phyloP scores from a whole-genome alignment of 1,140 invertebrate species.

The Platyura marginata region DNA sequence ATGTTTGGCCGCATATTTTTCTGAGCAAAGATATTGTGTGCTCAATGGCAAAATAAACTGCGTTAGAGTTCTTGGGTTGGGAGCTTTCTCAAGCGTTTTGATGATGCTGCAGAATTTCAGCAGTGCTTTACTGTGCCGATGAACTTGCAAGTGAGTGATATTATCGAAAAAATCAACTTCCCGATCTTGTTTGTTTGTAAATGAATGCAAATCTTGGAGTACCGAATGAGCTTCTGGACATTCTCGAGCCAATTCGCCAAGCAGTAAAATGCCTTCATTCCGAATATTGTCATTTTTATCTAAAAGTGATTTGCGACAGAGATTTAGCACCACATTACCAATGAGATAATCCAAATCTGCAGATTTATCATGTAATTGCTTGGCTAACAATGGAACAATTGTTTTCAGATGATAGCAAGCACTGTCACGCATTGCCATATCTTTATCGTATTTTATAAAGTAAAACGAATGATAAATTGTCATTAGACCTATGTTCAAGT shows the following conservation, averaged over 20 bases:
- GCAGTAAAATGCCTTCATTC: constrained; percentile 54
- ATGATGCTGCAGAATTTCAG: constrained; percentile 41
- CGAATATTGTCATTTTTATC: constrained; percentile 43
- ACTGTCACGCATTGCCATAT: constrained; percentile 64
- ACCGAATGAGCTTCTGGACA: constrained; percentile 48
- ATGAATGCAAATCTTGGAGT: constrained; percentile 48
- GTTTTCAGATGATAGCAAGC: constrained; percentile 53
- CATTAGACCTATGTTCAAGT: constrained; percentile 46
- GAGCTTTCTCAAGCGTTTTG: constrained; percentile 32
- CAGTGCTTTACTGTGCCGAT: constrained; percentile 62
- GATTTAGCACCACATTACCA: constrained; percentile 45
- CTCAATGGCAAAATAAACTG: constrained; percentile 75
- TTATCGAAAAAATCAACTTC: constrained; percentile 94
- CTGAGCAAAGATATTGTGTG: constrained; percentile 58
- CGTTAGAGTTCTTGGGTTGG: constrained; percentile 49
- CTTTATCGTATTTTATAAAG: constrained; percentile 55
- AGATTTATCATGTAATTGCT: constrained; percentile 23
- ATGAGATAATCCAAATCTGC: constrained; percentile 43
- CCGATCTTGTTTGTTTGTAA: constrained; percentile 51
- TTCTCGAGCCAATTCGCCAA: constrained; percentile 54
- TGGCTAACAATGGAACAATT: constrained; percentile 35
- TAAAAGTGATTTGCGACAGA: constrained; percentile 48
- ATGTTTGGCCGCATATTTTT: constrained; percentile 53
- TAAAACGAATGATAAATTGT: constrained; percentile 69
- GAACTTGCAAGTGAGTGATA: constrained; percentile 67